phyloP scores from a whole-genome alignment of 2,113 vertebrate genomes.

The Tringa solitaria region DNA sequence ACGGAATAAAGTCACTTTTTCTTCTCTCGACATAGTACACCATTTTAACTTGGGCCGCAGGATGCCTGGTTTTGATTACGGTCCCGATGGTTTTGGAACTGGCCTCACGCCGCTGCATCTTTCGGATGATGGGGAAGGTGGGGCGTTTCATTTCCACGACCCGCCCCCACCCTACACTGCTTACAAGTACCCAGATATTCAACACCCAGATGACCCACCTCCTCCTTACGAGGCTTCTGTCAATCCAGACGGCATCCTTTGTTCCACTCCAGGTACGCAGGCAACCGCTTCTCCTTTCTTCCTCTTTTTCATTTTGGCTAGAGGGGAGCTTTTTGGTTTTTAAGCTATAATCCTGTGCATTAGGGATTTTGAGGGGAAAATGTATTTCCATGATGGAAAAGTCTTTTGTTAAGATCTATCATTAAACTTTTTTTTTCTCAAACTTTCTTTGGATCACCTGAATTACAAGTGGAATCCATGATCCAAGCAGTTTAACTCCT shows the following conservation, averaged over 20 bases:
- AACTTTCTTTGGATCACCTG: not conserved
- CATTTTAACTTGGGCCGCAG: constrained; percentile 96
- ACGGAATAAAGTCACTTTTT: not conserved
- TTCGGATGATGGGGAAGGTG: constrained; percentile 95
- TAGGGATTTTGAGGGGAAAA: not conserved
- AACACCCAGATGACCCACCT: constrained; percentile 93
- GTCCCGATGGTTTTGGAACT: constrained; percentile 91
- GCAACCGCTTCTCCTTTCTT: not conserved
- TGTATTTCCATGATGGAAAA: not conserved
- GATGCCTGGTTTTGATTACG: constrained; percentile 96
- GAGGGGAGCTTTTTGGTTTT: not conserved
- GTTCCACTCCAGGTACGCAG: constrained; percentile 83
- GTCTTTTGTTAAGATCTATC: not conserved
- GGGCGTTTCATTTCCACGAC: constrained; percentile 96
- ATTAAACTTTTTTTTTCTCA: not conserved
- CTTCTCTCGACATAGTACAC: constrained; percentile 81
- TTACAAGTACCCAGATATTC: constrained; percentile 95
- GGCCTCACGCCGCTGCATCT: constrained; percentile 95
- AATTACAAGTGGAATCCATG: not conserved
- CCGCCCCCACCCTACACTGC: constrained; percentile 95
- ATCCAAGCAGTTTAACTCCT: not conserved
- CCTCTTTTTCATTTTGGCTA: not conserved
- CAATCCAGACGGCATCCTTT: constrained; percentile 88
- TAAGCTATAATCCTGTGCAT: not conserved
- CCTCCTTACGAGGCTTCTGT: constrained; percentile 96